phyloP scores from a whole-genome alignment of 2,888 invertebrate species.

The Metopia argyrocephala region DNA sequence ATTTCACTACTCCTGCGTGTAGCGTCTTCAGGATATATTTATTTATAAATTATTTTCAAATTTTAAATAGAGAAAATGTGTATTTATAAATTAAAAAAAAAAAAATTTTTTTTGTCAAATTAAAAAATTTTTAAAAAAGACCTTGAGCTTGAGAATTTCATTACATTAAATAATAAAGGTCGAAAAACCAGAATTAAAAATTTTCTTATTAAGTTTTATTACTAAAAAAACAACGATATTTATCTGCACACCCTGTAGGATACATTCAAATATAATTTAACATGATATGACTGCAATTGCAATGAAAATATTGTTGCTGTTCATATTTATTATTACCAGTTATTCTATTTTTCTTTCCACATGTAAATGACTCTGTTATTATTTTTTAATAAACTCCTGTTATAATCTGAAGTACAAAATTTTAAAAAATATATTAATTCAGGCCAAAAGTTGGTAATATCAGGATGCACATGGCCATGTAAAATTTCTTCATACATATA shows the following conservation, averaged over 20 bases:
- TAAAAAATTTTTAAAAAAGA: too few species aligned
- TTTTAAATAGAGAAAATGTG: neutral
- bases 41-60: too few species aligned
- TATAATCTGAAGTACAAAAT: neutral
- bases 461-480: too few species aligned
- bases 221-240: too few species aligned
- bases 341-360: neutral
- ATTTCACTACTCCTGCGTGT: too few species aligned
- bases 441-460: neutral
- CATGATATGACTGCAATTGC: constrained; percentile 22
- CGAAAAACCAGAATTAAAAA: too few species aligned
- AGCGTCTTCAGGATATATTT: too few species aligned
- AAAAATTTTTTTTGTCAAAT: too few species aligned
- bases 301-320: constrained; percentile 29
- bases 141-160: too few species aligned
- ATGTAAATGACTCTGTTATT: constrained; percentile 26
- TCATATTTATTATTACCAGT: constrained; percentile 10
- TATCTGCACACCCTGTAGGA: neutral
- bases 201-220: too few species aligned
- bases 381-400: constrained; percentile 27
- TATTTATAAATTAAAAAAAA: neutral
- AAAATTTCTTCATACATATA: too few species aligned
- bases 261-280: neutral
- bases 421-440: neutral
- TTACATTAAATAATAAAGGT: too few species aligned